phyloP scores from a whole-genome alignment of 2,888 invertebrate genomes.

The Diarsia rubi region DNA sequence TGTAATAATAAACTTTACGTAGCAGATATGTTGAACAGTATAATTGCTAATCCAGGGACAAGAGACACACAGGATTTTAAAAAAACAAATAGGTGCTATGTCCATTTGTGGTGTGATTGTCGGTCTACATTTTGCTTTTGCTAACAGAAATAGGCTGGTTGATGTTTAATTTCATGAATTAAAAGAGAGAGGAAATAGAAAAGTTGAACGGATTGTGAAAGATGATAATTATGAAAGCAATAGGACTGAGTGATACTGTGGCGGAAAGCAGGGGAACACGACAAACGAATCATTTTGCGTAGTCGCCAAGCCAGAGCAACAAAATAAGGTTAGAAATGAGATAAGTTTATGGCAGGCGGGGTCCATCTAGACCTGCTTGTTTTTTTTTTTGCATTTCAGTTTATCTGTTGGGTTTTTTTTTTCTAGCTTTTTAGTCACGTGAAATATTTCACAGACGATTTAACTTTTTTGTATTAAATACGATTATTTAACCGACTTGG shows the following conservation, averaged over 20 bases:
- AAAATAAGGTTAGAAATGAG: background rate
- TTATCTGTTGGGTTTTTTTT: too few relatives aligned
- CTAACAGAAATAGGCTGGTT: background rate
- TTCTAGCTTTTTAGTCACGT: too few relatives aligned
- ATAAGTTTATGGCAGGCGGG: too few relatives aligned
- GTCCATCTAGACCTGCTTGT: too few relatives aligned
- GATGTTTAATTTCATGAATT: background rate
- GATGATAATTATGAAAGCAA: background rate
- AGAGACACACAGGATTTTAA: background rate
- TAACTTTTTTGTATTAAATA: too few relatives aligned
- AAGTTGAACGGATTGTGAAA: background rate
- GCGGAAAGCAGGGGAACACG: too few relatives aligned
- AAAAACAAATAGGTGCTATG: background rate
- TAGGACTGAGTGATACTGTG: background rate
- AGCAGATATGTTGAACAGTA: background rate
- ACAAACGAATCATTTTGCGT: background rate
- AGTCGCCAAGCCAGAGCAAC: background rate
- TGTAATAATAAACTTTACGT: conserved; percentile 25
- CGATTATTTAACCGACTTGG: too few relatives aligned
- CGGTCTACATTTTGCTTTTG: background rate
- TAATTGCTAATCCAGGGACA: background rate
- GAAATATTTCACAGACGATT: too few relatives aligned
- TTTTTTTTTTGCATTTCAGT: too few relatives aligned
- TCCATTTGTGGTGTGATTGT: background rate
- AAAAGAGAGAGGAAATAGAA: background rate